Percentiles rank a stretch among this genome's conserved stretches.
phyloP scores from a whole-genome alignment of 2,888 invertebrate genomes.

The Thymelicus sylvestris region DNA sequence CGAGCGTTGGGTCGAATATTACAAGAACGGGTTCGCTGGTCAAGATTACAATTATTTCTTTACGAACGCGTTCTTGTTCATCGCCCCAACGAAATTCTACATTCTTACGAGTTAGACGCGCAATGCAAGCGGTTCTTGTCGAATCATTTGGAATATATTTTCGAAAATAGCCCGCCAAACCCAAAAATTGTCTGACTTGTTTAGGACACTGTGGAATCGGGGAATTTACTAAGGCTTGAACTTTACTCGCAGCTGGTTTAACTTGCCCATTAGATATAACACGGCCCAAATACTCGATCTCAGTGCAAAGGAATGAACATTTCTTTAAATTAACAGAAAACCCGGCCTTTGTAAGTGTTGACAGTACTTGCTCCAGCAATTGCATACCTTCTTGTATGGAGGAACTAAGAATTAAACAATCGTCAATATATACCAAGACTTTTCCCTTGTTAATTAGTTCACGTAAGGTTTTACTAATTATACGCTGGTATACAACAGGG shows the following conservation, averaged over 20 bases:
- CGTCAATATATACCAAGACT: constrained; percentile 41
- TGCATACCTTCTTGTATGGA: background rate
- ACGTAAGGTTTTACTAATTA: constrained; percentile 51
- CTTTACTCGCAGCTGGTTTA: background rate
- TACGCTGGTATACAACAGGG: constrained; percentile 53
- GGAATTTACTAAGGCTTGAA: background rate
- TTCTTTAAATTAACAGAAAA: background rate
- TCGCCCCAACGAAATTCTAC: background rate
- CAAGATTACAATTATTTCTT: background rate
- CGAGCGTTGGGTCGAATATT: constrained; percentile 39
- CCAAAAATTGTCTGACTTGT: constrained; percentile 11
- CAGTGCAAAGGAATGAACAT: background rate
- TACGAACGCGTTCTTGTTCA: background rate
- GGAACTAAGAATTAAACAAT: constrained; percentile 26
- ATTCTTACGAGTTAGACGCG: constrained; percentile 8
- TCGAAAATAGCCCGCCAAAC: constrained; percentile 33
- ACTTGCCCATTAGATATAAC: background rate
- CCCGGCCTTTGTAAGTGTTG: background rate
- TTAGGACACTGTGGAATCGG: background rate
- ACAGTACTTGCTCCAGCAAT: background rate
- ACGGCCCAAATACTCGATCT: background rate
- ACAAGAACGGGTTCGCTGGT: background rate
- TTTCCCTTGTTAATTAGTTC: constrained; percentile 41
- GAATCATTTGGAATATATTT: constrained; percentile 33
- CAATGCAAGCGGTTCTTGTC: constrained; percentile 36